Evolutionary conservation across 2,888 invertebrate genomes (phyloP), one percentile per base, ranked within the genome.

Genomic region (Acanthoscelides obtectus): DNA sequence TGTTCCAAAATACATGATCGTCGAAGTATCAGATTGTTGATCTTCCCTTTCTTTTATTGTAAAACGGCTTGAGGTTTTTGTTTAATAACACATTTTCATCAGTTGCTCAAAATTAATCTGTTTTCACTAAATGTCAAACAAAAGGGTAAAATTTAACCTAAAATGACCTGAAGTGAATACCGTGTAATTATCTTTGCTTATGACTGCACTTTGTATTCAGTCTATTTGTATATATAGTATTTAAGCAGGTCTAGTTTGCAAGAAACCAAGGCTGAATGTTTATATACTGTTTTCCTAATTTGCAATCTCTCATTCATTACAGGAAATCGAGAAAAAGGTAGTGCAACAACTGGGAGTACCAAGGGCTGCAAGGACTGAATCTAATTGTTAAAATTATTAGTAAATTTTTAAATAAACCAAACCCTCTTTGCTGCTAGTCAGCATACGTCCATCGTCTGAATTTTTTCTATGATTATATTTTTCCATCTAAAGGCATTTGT

Each of bases 321-420:
- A 86, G 86, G 83, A 85, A 85, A 86, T 86, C 82, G 86, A 86
- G 80, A 85, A 85, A 80, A 83, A 83, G 80, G 85, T 86, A 76
- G 84, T 84, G 72, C 86, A 86, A 80, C 85, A 86, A 78, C 80
- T 85, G 81, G 85, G 85, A 76, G 81, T 82, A 75, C 85, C 84
- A 79, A 83, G 84, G 80, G 83, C 83, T 78, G 84, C 84, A 78
- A 83, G 84, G 80, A 84, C 84, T 80, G 85, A 84, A 78, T 85
- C 85, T 66, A 81, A 84, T 75, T 85, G 85, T 77, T 85, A 77
- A 73, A 70, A 5, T 25, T 25, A 25, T 45, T 45, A 45, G 45
- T 6, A 45, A 45, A 12, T 45, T 6, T 12, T 45, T 12, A 1
- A 12, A 45, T 45, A 25, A 25, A 25, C 8, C 25, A 25, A 25